Evolutionary conservation across 2,888 invertebrate species (phyloP).

Genomic region (Formica aserva): DNA sequence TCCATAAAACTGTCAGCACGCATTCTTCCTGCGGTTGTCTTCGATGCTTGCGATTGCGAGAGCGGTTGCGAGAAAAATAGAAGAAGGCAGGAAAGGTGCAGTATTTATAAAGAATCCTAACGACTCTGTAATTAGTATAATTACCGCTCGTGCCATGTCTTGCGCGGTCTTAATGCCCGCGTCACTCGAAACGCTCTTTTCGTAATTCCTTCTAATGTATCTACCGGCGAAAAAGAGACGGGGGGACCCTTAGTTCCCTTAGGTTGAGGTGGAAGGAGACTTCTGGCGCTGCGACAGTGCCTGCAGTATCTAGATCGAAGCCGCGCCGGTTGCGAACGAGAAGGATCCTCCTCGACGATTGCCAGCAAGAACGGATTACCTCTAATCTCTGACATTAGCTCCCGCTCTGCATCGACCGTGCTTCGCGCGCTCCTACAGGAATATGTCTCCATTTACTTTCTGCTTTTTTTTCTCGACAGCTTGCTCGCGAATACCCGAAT

Average conservation of each 20-base stretch:
- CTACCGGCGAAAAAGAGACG: constrained; percentile 55
- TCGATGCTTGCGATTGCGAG: constrained; percentile 18
- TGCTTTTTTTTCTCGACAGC: constrained; percentile 59
- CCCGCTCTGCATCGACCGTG: constrained; percentile 67
- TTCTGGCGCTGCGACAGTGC: constrained; percentile 57
- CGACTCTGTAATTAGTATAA: constrained; percentile 71
- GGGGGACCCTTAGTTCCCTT: background rate
- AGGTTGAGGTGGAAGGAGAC: constrained; percentile 4
- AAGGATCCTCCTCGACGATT: constrained; percentile 71
- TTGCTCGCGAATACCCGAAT: constrained; percentile 60
- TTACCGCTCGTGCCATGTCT: constrained; percentile 60
- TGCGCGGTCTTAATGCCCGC: constrained; percentile 65
- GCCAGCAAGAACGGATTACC: constrained; percentile 75
- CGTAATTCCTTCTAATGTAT: constrained; percentile 73
- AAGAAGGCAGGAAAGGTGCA: constrained; percentile 44
- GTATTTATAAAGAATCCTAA: constrained; percentile 71
- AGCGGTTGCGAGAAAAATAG: constrained; percentile 21
- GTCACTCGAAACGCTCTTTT: constrained; percentile 66
- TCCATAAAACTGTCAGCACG: constrained; percentile 36
- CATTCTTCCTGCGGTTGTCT: constrained; percentile 9
- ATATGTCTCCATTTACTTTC: constrained; percentile 72
- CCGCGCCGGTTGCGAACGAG: constrained; percentile 52
- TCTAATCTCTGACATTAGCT: constrained; percentile 77
- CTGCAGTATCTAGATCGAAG: constrained; percentile 74
- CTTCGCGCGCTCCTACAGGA: constrained; percentile 70